Evolutionary conservation across 92 coral and sea anemone species (phyloP), one percentile per base, ranked within the genome.

Genomic region (Epizoanthus ramosus): DNA sequence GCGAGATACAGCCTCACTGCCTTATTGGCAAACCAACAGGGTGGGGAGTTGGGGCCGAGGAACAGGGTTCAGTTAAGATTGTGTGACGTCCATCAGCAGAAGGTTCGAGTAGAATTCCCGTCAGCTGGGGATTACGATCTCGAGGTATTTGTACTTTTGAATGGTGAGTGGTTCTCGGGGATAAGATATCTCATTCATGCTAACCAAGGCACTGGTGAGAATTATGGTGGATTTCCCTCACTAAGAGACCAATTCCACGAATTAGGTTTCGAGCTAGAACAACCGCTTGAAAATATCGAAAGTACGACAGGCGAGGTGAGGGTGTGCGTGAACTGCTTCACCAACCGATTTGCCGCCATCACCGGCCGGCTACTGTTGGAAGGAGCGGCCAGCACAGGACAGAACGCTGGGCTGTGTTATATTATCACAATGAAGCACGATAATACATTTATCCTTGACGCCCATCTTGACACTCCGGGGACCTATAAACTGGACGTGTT

Each of bases 61-160:
- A 86, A 91, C 25, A 67, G 94, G 63, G 85, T 86, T 52, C 93
- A 86, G 86, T 10, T 93, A 7, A 58, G 89, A 9, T 87, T 80
- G 33, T 85, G 86, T 35, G 97, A 91, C 15, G 39, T 89, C 56
- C 85, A 89, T 87, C 92, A 89, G 41, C 91, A 91, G 21, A 91
- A 87, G 39, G 13, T 93, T 24, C 85, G 80, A 53, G 97, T 94
- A 52, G 86, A 88, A 53, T 86, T 93, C 52, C 97, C 97, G 18
- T 24, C 80, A 16, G 85, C 87, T 2, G 98, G 93, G 37, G 64
- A 74, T 2, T 93, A 91, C 85, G 85, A 80, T n/a, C 57, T 93
- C 21, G 80, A 89, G 28, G 82, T 93, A 79, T 87, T 86, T 66
- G 85, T 91, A 9, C 80, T 83, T 14, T 22, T 69, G 14, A 25